A percentile compares a stretch with the other conserved stretches of the same genome.
Evolutionary conservation across 2,888 invertebrate genomes (phyloP).

Genomic region (Lepidochrysops patricia): DNA sequence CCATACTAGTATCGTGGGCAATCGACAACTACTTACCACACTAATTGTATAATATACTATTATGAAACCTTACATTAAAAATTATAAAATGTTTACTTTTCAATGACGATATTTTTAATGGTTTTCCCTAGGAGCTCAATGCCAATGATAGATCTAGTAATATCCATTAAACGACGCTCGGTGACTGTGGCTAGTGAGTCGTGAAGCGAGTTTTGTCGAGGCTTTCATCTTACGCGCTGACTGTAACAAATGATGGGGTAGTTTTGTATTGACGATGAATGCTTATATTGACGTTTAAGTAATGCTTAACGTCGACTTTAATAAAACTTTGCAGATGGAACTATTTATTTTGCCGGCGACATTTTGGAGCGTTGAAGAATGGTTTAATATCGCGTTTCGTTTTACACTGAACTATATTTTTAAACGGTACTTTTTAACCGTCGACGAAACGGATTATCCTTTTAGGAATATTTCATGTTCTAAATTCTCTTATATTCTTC

Average conservation of each 20-base stretch:
- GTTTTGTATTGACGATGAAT: constrained; percentile 15
- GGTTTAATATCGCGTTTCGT: background rate
- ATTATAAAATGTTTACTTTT: too few species aligned
- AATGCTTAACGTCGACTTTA: background rate
- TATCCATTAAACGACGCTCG: constrained; percentile 15
- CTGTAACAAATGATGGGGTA: constrained; percentile 59
- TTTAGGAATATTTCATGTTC: too few species aligned
- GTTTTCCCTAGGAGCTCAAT: background rate
- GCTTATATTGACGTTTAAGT: constrained; percentile 13
- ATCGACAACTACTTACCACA: too few species aligned
- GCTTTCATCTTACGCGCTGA: constrained; percentile 63
- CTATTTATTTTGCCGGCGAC: constrained; percentile 12
- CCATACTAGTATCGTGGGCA: too few species aligned
- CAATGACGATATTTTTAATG: background rate
- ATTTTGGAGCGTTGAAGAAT: constrained; percentile 17
- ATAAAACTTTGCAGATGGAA: constrained; percentile 3
- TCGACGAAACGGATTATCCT: too few species aligned
- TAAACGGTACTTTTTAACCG: background rate
- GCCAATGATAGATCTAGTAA: constrained; percentile 3
- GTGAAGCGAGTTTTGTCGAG: constrained; percentile 58
- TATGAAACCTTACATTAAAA: too few species aligned
- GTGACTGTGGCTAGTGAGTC: constrained; percentile 47
- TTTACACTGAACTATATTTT: background rate
- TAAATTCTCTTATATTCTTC: too few species aligned
- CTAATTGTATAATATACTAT: too few species aligned